Evolutionary conservation across 1,140 invertebrate species (phyloP).

Genomic region (Tyrophagus putrescentiae): DNA sequence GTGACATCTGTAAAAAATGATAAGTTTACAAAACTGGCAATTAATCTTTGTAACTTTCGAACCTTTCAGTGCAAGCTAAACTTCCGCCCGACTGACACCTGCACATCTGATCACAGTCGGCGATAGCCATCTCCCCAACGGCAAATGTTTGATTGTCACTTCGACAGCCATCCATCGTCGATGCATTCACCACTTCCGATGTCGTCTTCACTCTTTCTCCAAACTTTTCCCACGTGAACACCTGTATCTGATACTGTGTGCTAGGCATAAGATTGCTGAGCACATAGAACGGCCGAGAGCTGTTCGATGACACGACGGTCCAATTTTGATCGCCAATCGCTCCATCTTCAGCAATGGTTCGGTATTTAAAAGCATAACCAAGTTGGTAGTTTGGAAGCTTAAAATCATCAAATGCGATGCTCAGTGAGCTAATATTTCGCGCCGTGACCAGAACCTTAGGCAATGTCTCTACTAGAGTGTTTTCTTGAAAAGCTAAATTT

Average conservation of each 20-base stretch:
- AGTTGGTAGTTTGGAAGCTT: slow-evolving; percentile 28
- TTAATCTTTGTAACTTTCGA: slow-evolving; percentile 23
- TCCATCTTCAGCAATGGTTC: background rate
- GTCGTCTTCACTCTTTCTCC: slow-evolving; percentile 18
- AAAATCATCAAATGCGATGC: slow-evolving; percentile 35
- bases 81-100: slow-evolving; percentile 28
- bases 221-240: slow-evolving; percentile 30
- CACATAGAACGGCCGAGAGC: slow-evolving; percentile 27
- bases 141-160: slow-evolving; percentile 32
- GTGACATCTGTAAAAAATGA: background rate
- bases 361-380: slow-evolving; percentile 28
- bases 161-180: slow-evolving; percentile 31
- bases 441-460: slow-evolving; percentile 32
- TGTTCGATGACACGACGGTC: slow-evolving; percentile 25
- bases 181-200: slow-evolving; percentile 30
- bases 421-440: slow-evolving; percentile 28
- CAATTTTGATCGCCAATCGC: slow-evolving; percentile 14
- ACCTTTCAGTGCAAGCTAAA: slow-evolving; percentile 22
- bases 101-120: slow-evolving; percentile 34
- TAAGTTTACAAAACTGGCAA: background rate
- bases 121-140: slow-evolving; percentile 32
- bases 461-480: slow-evolving; percentile 18
- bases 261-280: slow-evolving; percentile 29
- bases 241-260: slow-evolving; percentile 30
- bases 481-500: slow-evolving; percentile 10